phyloP scores from a whole-genome alignment of 1,140 invertebrate genomes.

The Bombus waltoni region DNA sequence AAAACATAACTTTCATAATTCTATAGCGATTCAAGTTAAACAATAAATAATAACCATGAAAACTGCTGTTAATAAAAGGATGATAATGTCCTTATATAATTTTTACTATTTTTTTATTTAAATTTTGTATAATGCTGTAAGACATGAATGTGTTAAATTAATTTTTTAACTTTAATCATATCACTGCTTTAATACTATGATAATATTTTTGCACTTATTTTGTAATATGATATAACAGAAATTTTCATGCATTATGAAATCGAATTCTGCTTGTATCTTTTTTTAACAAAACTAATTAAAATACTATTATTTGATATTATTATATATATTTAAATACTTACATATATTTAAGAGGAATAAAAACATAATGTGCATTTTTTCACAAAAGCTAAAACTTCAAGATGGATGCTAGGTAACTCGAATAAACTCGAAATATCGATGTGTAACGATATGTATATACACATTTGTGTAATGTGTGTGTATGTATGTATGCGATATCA shows the following conservation, averaged over 20 bases:
- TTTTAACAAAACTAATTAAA: neutral
- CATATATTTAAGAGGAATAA: slow-evolving; percentile 6
- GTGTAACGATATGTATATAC: slow-evolving; percentile 38
- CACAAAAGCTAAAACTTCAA: slow-evolving; percentile 44
- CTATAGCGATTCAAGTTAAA: neutral
- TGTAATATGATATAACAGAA: slow-evolving; percentile 28
- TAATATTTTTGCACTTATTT: slow-evolving; percentile 15
- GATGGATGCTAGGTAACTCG: slow-evolving; percentile 48
- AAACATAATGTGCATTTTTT: slow-evolving; percentile 36
- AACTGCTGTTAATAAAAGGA: slow-evolving; percentile 12
- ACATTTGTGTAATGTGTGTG: neutral
- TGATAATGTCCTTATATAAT: neutral
- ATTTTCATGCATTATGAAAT: neutral
- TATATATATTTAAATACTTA: neutral
- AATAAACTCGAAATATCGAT: slow-evolving; percentile 50
- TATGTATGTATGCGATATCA: slow-evolving; percentile 8
- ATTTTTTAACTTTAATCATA: neutral
- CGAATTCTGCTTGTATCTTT: neutral
- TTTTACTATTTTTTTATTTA: neutral
- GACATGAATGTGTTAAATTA: neutral
- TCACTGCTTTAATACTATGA: neutral
- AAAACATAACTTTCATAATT: neutral
- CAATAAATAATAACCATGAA: neutral
- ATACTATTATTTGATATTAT: slow-evolving; percentile 2
- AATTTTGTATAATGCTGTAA: neutral